Evolutionary conservation across 2,797 vertebrate species (phyloP), one percentile per base, ranked within the genome.

Genomic region (Chloroceryle amazona): DNA sequence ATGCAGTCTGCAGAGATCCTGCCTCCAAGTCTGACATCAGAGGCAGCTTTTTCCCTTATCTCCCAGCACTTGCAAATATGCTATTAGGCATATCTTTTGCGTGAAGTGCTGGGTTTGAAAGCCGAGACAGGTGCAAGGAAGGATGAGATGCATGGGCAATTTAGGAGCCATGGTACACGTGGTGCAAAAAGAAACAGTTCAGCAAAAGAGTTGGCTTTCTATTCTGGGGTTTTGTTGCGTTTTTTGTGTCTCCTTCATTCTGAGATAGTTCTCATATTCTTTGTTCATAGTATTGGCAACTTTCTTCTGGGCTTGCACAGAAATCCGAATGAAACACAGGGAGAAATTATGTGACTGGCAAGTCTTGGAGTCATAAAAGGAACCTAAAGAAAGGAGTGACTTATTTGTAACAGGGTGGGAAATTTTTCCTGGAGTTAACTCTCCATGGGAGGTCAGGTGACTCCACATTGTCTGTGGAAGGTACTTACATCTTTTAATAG

Each of bases 91-190:
- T 78, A 94, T 93, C 75, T 84, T 81, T 81, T 93, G 84, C 31
- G 0, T 72, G 57, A 94, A 94, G 89, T 65, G 70, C 81, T 63
- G 89, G 79, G 37, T 76, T 93, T 93, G 94, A 93, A 97, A 94
- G 85, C 93, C 81, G 79, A 86, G 94, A 87, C 94, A 96, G 94
- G 95, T 96, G 93, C 92, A 95, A 91, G 76, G 92, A 87, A 97
- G 89, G 81, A 94, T 58, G 78, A 93, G 90, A 70, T 14, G 62
- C 93, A 95, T 7, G 73, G 80, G 79, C 14, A 93, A 94, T 90
- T 81, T 11, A 89, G 89, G 78, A 95, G 65, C 65, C 86, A 31
- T 55, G 68, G 79, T 90, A 86, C 76, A 72, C 2, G 33, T 94
- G 91, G 65, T 81, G 79, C 51, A 25, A 22, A 89, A 86, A 89